phyloP scores from a whole-genome alignment of 2,888 invertebrate species.

The Metacarcinus magister region DNA sequence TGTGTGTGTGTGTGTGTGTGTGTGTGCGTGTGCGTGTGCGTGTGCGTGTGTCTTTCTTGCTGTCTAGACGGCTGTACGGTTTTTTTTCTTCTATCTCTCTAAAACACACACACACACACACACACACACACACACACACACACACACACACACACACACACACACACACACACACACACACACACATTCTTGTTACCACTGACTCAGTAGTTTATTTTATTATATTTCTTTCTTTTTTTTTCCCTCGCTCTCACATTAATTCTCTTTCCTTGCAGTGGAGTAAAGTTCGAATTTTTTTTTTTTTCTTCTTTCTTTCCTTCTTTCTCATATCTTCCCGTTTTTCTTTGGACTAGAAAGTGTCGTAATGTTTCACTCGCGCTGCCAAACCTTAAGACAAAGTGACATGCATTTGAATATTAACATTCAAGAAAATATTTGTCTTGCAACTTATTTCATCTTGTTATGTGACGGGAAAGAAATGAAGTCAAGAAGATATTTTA shows the following conservation, averaged over 20 bases:
- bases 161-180: neutral
- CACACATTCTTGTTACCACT: too few relatives aligned
- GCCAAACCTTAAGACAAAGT: neutral
- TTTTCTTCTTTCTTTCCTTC: neutral
- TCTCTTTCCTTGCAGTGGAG: conserved; percentile 3
- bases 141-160: neutral
- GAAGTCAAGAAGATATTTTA: too few relatives aligned
- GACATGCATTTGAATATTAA: too few relatives aligned
- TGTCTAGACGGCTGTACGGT: neutral
- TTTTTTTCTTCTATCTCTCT: conserved; percentile 47
- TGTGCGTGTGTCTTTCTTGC: neutral
- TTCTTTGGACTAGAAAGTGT: neutral
- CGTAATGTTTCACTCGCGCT: neutral
- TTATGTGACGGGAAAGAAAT: too few relatives aligned
- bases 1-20: conserved; percentile 22
- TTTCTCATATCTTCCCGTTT: neutral
- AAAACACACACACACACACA: neutral
- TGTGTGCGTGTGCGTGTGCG: too few relatives aligned
- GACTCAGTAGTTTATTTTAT: neutral
- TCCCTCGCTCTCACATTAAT: neutral
- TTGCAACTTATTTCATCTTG: too few relatives aligned
- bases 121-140: neutral
- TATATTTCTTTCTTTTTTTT: neutral
- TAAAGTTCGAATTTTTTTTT: neutral
- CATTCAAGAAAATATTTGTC: too few relatives aligned